These are phyloP conservation scores for Lanistes nyassanus DNA, from an alignment of 1,140 invertebrate species.

Conservation along the genomic window DNA sequence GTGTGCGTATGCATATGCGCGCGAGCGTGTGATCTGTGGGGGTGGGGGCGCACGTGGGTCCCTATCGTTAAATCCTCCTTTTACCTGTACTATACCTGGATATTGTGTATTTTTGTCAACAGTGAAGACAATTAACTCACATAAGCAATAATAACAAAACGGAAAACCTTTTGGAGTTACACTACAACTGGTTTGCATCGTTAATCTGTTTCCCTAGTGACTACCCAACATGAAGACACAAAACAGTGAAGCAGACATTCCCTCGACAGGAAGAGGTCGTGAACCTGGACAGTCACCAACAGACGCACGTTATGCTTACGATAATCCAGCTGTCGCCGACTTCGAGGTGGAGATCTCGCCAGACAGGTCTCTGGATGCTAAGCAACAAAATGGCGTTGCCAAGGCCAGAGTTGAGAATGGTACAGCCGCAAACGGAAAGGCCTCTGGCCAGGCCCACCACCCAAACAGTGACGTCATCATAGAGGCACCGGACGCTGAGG, in stretches of 20 bases:
- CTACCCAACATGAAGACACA: not conserved
- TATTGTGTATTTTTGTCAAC: not conserved
- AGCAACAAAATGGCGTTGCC: not conserved
- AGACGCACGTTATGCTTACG: not conserved
- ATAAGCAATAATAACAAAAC: not conserved
- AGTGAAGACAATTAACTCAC: not conserved
- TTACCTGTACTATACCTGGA: no score
- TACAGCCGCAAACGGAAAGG: not conserved
- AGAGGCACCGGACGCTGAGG: not conserved
- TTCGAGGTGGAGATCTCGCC: not conserved
- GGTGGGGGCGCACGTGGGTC: not conserved
- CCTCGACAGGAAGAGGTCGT: not conserved
- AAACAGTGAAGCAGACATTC: not conserved
- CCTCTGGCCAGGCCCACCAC: no score
- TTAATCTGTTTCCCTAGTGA: not conserved
- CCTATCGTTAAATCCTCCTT: no score
- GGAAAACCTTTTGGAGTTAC: not conserved
- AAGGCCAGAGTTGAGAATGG: not conserved
- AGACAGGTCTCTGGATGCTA: not conserved
- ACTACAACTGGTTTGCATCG: not conserved
- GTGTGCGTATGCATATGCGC: constrained; percentile 4
- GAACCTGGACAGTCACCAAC: not conserved
- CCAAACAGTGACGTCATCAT: not conserved
- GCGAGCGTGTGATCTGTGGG: not conserved
- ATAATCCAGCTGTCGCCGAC: not conserved